phyloP scores from a whole-genome alignment of 1,140 invertebrate genomes.

The Rhopalosiphum maidis region DNA sequence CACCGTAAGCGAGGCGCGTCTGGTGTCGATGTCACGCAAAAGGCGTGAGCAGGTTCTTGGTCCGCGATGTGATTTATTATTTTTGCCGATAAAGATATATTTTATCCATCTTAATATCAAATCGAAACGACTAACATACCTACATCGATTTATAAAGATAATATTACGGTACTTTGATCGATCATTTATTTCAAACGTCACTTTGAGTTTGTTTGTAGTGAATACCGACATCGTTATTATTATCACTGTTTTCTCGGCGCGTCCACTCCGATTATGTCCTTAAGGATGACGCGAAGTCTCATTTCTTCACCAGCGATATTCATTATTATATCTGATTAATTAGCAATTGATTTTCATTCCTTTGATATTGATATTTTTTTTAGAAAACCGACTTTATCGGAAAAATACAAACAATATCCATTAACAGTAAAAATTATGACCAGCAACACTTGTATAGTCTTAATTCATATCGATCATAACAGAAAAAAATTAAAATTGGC shows the following conservation, averaged over 20 bases:
- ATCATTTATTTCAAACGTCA: background rate
- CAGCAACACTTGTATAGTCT: too few relatives aligned
- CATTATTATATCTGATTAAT: background rate
- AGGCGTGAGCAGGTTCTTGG: background rate
- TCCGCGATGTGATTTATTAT: background rate
- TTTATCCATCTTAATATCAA: background rate
- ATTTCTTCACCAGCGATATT: background rate
- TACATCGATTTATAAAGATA: background rate
- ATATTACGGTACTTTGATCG: background rate
- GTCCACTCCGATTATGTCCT: background rate
- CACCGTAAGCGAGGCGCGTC: background rate
- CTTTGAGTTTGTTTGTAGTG: background rate
- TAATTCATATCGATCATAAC: too few relatives aligned
- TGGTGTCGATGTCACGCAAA: background rate
- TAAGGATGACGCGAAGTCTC: background rate
- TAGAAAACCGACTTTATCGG: too few relatives aligned
- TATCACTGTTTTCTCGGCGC: background rate
- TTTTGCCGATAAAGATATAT: background rate
- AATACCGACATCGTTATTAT: background rate
- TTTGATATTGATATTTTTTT: background rate
- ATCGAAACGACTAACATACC: background rate
- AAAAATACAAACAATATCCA: too few relatives aligned
- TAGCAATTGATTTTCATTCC: background rate
- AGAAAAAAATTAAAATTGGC: too few relatives aligned
- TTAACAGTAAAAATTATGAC: too few relatives aligned